A percentile compares a stretch with the other conserved stretches of the same genome.
Conservation (phyloP, 35 echinoderm and acorn worm species). For the Acanthaster planci region DNA sequence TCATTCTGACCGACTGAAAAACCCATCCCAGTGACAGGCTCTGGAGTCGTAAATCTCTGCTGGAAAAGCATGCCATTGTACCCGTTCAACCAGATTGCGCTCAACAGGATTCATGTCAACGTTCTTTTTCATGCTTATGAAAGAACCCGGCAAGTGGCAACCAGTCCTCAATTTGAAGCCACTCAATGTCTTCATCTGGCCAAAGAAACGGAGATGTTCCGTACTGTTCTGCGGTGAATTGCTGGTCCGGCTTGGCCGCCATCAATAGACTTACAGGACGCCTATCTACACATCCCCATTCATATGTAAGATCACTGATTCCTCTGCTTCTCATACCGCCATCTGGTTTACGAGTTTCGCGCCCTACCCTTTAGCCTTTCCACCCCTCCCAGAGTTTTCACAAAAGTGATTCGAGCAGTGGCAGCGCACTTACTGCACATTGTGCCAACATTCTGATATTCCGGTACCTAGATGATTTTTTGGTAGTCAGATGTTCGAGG, state of each 20-base stretch:
- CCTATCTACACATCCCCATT: conserved; percentile 36
- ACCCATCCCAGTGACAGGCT: neutral
- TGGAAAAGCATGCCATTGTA: neutral
- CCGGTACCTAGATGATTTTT: too few species aligned
- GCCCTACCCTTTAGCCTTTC: too few species aligned
- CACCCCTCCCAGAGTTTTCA: too few species aligned
- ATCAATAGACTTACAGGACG: conserved; percentile 52
- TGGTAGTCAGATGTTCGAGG: too few species aligned
- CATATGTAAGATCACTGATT: conserved; percentile 15
- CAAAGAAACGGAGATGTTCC: conserved; percentile 46
- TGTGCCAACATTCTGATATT: too few species aligned
- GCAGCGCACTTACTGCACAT: too few species aligned
- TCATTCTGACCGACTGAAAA: neutral
- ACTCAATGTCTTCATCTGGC: conserved; percentile 40
- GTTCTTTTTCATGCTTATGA: conserved; percentile 5
- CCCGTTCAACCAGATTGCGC: neutral
- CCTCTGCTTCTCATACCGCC: conserved; percentile 9
- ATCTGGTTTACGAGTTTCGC: too few species aligned
- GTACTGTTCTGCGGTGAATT: conserved; percentile 11
- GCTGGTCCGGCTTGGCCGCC: conserved; percentile 22
- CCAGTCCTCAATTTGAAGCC: conserved; percentile 48
- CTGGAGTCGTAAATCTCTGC: neutral
- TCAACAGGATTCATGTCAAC: neutral
- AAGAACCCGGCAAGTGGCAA: neutral
- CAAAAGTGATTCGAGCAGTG: too few species aligned